phyloP scores from a whole-genome alignment of 2,888 invertebrate genomes.

The Torymus aiolomorphi region DNA sequence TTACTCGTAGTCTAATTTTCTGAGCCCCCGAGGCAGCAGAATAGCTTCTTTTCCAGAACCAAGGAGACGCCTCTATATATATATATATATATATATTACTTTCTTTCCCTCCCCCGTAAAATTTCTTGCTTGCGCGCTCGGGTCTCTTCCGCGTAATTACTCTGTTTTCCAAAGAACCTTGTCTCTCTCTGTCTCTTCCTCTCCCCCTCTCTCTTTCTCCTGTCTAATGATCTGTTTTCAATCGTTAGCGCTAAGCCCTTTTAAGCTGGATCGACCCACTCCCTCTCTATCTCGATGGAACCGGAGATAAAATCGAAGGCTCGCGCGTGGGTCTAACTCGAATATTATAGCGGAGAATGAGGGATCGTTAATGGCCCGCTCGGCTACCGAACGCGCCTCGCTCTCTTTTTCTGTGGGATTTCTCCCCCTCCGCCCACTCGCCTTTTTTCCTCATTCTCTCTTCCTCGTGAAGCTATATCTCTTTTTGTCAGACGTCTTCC shows the following conservation, averaged over 20 bases:
- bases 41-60: not conserved
- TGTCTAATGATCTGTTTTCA: conserved; percentile 56
- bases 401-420: not conserved
- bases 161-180: conserved; percentile 55
- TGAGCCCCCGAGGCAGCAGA: too few relatives aligned
- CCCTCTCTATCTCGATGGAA: not conserved
- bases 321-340: conserved; percentile 5
- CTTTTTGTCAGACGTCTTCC: not conserved
- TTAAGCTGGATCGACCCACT: conserved; percentile 13
- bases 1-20: too few relatives aligned
- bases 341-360: conserved; percentile 39
- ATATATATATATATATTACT: too few relatives aligned
- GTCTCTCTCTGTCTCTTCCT: conserved; percentile 19
- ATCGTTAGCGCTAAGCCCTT: conserved; percentile 32
- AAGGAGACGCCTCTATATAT: not conserved
- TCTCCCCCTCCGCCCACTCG: not conserved
- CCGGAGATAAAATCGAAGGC: conserved; percentile 33
- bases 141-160: conserved; percentile 55
- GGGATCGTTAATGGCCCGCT: conserved; percentile 37
- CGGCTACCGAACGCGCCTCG: conserved; percentile 1
- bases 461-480: not conserved
- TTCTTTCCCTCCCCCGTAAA: conserved; percentile 7
- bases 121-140: not conserved
- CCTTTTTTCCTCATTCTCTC: not conserved
- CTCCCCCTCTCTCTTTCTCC: conserved; percentile 5